Evolutionary conservation across 2,113 vertebrate genomes (phyloP).

Genomic region (Myotis davidii): DNA sequence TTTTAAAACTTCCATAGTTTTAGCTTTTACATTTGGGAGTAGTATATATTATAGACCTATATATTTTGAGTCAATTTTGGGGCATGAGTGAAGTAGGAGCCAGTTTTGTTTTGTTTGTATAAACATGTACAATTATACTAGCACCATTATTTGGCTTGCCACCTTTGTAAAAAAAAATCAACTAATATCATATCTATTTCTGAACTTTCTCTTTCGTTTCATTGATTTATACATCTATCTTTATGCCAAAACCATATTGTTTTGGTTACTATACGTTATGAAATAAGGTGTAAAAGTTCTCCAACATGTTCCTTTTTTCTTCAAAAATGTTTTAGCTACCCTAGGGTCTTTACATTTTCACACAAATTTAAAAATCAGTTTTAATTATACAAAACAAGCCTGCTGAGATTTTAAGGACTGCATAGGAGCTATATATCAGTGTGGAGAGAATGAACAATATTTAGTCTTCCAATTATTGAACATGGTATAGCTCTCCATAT

Average conservation of each 20-base stretch:
- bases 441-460: not conserved
- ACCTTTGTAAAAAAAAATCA: not conserved
- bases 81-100: not conserved
- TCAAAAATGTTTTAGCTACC: not conserved
- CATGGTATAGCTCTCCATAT: not conserved
- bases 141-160: not conserved
- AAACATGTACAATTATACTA: not conserved
- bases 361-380: not conserved
- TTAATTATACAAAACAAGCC: not conserved
- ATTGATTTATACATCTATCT: not conserved
- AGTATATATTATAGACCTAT: not conserved
- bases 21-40: not conserved
- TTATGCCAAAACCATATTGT: not conserved
- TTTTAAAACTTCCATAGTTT: not conserved
- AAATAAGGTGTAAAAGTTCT: not conserved
- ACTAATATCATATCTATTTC: not conserved
- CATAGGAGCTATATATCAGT: not conserved
- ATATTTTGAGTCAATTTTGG: conserved; percentile 11
- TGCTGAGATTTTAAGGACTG: not conserved
- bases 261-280: not conserved
- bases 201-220: conserved; percentile 11
- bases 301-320: not conserved
- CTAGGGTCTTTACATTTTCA: conserved; percentile 18
- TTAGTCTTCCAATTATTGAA: conserved; percentile 27
- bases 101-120: not conserved